phyloP scores from a whole-genome alignment of 2,113 vertebrate species.

The Delphinapterus leucas region DNA sequence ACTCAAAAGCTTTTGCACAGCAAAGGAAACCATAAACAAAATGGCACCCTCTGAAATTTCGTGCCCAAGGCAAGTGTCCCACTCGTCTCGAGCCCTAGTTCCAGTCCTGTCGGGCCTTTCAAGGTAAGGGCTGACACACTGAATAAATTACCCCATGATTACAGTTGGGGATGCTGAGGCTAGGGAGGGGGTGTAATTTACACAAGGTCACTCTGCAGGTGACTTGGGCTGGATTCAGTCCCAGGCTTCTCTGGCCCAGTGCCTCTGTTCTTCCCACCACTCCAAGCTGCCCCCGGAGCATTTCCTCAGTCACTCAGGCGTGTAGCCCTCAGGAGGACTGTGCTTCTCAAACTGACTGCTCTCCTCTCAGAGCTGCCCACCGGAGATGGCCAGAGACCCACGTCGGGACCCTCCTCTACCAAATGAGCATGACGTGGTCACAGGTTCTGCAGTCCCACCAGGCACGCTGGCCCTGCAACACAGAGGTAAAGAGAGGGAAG shows the following conservation, averaged over 20 bases:
- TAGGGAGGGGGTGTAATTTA: neutral
- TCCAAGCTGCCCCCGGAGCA: neutral
- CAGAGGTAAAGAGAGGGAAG: neutral
- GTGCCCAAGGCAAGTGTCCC: neutral
- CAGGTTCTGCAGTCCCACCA: neutral
- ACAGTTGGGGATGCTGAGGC: neutral
- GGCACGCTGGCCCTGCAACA: neutral
- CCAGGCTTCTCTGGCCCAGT: neutral
- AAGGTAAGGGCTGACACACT: neutral
- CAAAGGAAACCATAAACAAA: neutral
- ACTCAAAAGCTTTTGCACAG: neutral
- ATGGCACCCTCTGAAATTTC: neutral
- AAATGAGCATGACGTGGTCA: accelerated
- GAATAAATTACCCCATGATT: neutral
- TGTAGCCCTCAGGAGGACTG: neutral
- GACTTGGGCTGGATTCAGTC: neutral
- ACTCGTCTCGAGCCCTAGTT: too few species aligned
- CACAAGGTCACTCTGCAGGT: neutral
- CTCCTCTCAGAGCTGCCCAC: neutral
- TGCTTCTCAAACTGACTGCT: neutral
- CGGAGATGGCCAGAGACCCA: neutral
- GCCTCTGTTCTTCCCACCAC: neutral
- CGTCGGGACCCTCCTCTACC: too few species aligned
- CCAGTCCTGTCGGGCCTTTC: neutral
- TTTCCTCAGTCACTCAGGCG: neutral